Evolutionary conservation across 37 sponge, comb jelly and placozoan species (phyloP).

Genomic region (Tethya wilhelma): DNA sequence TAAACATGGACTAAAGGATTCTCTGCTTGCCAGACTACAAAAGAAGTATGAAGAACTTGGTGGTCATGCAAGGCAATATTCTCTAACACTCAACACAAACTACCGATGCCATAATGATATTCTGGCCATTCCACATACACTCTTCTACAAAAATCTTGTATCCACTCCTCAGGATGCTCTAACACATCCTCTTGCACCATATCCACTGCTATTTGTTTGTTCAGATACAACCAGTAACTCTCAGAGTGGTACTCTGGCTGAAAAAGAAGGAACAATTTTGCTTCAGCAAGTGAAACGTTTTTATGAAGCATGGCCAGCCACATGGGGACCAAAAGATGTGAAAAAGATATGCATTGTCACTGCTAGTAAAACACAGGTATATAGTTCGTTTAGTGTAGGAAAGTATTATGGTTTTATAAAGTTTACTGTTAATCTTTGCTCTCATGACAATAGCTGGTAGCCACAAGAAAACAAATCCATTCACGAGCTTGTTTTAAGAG

Average conservation of each 20-base stretch:
- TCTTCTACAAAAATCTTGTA: slow-evolving; percentile 55
- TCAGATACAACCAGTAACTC: not conserved
- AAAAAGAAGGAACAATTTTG: slow-evolving; percentile 24
- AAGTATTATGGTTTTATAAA: not conserved
- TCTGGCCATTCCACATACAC: slow-evolving; percentile 31
- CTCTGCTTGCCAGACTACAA: slow-evolving; percentile 61
- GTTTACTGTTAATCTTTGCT: not conserved
- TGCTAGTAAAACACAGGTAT: slow-evolving; percentile 29
- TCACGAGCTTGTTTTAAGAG: not conserved
- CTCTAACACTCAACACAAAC: slow-evolving; percentile 45
- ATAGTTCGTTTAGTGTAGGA: not conserved
- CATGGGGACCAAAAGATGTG: slow-evolving; percentile 1
- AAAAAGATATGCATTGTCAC: slow-evolving; percentile 2
- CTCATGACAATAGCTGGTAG: not conserved
- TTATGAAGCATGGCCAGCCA: slow-evolving; percentile 10
- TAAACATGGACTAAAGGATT: slow-evolving; percentile 57
- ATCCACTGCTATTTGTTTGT: slow-evolving; percentile 69
- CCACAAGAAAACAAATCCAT: not conserved
- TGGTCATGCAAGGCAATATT: not conserved
- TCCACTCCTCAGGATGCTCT: not conserved
- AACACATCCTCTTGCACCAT: slow-evolving; percentile 39
- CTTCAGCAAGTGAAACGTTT: not conserved
- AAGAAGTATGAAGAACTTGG: slow-evolving; percentile 17
- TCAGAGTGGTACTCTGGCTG: not conserved
- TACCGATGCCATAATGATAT: slow-evolving; percentile 67